These are phyloP conservation scores for Chrysopa pallens DNA, from an alignment of 1,140 invertebrate species.

Conservation along the genomic window DNA sequence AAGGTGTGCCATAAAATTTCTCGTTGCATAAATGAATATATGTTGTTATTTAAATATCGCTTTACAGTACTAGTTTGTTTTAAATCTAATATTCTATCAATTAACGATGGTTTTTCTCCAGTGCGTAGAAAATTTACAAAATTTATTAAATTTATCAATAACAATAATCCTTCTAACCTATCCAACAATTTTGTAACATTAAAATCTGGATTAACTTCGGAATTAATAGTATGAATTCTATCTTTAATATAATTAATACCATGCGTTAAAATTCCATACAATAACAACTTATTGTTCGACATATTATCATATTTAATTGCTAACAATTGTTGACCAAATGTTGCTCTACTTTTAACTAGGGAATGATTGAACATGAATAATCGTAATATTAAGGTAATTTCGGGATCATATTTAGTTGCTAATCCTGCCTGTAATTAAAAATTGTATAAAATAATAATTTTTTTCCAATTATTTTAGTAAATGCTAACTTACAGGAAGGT, in stretches of 20 bases:
- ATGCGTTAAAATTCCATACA: conserved; percentile 10
- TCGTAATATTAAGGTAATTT: conserved; percentile 15
- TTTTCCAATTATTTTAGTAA: neutral
- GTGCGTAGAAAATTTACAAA: conserved; percentile 16
- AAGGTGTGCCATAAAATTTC: conserved; percentile 22
- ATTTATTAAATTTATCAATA: conserved; percentile 17
- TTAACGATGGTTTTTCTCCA: conserved; percentile 15
- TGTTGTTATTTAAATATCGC: conserved; percentile 12
- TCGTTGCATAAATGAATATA: conserved; percentile 14
- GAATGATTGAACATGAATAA: conserved; percentile 16
- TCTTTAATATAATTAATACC: conserved; percentile 15
- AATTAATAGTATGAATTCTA: conserved; percentile 10
- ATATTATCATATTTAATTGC: conserved; percentile 20
- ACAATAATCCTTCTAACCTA: conserved; percentile 11
- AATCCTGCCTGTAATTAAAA: conserved; percentile 14
- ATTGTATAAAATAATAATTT: conserved; percentile 2
- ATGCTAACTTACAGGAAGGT: conserved; percentile 17
- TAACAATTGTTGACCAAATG: conserved; percentile 21
- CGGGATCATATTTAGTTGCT: conserved; percentile 10
- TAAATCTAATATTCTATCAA: conserved; percentile 17
- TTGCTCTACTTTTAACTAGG: conserved; percentile 11
- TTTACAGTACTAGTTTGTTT: conserved; percentile 15
- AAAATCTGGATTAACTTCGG: conserved; percentile 8
- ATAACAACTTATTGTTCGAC: conserved; percentile 10
- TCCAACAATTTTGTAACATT: conserved; percentile 9